These are phyloP conservation scores for Oostethus manadensis DNA, from an alignment of 2,113 vertebrate genomes.

Conservation along the genomic window DNA sequence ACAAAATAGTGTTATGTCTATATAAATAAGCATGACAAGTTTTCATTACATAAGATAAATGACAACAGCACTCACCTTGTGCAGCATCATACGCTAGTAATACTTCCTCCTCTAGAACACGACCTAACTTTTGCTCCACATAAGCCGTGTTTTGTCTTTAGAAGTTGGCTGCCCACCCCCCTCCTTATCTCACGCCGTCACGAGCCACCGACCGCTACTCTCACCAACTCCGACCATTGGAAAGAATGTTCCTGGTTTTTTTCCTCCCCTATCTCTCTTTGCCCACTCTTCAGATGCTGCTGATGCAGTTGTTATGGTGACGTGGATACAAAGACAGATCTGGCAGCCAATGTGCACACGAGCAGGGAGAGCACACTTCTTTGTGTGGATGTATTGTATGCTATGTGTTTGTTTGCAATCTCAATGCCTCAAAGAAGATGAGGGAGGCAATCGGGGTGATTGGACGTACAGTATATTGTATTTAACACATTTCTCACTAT, in stretches of 20 bases:
- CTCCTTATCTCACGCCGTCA: conserved; percentile 34
- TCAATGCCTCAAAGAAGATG: no score
- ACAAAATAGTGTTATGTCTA: neutral
- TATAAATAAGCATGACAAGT: neutral
- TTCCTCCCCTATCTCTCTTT: conserved; percentile 1
- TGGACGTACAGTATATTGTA: no score
- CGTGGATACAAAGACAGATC: conserved; percentile 69
- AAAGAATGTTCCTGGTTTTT: conserved; percentile 55
- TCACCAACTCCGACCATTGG: conserved; percentile 56
- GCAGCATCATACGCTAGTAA: conserved; percentile 32
- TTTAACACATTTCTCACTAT: no score
- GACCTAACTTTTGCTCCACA: conserved; percentile 7
- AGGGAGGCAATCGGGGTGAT: no score
- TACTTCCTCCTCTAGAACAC: conserved; percentile 23
- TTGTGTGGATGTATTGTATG: neutral
- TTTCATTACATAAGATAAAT: conserved; percentile 35
- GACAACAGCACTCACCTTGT: conserved; percentile 59
- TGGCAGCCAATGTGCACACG: conserved; percentile 49
- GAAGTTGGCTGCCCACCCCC: neutral
- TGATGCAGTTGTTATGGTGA: conserved; percentile 78
- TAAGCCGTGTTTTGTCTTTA: no score
- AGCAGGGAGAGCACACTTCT: conserved; percentile 44
- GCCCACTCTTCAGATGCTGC: conserved; percentile 19
- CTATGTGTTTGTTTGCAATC: no score
- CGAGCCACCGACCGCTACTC: conserved; percentile 37